These are phyloP conservation scores for Cebus imitator DNA, from an alignment of 2,113 vertebrate species.

Conservation along the genomic window DNA sequence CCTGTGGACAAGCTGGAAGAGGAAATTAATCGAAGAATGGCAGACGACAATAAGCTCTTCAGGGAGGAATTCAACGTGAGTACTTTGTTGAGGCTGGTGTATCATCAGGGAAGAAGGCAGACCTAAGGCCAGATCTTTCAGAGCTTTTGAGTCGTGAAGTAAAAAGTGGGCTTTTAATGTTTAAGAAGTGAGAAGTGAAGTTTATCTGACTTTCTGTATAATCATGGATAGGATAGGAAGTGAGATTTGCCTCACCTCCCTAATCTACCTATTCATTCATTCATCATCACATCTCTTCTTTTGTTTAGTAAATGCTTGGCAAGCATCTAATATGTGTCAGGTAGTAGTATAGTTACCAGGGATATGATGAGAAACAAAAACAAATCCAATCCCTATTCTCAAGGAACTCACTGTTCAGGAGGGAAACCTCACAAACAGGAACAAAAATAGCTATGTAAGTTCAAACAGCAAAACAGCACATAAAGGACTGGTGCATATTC, in stretches of 20 bases:
- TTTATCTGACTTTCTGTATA: constrained; percentile 25
- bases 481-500: neutral
- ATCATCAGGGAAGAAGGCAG: constrained; percentile 37
- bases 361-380: neutral
- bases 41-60: constrained; percentile 99
- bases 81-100: constrained; percentile 56
- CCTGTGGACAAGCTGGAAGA: constrained; percentile 97
- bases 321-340: constrained; percentile 13
- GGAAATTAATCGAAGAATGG: constrained; percentile 98
- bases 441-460: constrained; percentile 14
- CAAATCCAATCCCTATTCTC: neutral
- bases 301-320: constrained; percentile 4
- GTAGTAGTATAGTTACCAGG: neutral
- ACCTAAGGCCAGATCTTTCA: neutral
- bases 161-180: constrained; percentile 42
- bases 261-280: neutral
- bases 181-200: constrained; percentile 35
- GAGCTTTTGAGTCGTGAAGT: neutral
- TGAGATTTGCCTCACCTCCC: constrained; percentile 14
- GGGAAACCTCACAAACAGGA: neutral
- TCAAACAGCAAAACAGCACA: neutral
- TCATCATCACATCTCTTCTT: constrained; percentile 2
- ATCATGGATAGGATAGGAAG: constrained; percentile 26
- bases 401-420: neutral
- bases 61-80: constrained; percentile 98